phyloP scores from a whole-genome alignment of 2,888 invertebrate species.

The Eumacrocentrus americanus region DNA sequence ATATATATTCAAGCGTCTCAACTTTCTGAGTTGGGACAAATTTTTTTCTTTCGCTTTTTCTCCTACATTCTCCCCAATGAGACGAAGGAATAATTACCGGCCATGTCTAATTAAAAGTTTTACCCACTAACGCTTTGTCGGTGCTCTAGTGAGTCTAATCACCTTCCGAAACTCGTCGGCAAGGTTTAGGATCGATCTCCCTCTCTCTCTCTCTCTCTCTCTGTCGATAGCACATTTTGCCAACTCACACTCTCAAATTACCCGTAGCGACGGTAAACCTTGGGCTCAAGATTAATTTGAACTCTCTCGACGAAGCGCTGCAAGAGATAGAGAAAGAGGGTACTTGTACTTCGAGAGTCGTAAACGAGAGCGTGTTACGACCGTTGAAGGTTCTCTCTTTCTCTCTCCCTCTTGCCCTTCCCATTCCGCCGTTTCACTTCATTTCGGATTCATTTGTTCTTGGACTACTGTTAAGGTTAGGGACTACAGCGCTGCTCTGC shows the following conservation, averaged over 20 bases:
- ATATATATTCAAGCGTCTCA: too few species aligned
- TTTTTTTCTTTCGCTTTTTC: neutral
- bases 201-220: neutral
- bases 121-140: neutral
- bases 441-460: conserved; percentile 9
- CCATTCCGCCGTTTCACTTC: neutral
- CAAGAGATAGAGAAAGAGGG: neutral
- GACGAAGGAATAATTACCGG: conserved; percentile 5
- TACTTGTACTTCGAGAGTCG: conserved; percentile 32
- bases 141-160: conserved; percentile 2
- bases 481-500: too few species aligned
- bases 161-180: neutral
- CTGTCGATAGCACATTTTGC: neutral
- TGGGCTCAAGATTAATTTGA: conserved; percentile 39
- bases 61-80: neutral
- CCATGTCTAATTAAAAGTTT: conserved; percentile 19
- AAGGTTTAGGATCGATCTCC: neutral
- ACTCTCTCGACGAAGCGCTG: neutral
- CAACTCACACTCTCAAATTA: conserved; percentile 38
- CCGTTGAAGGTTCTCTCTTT: conserved; percentile 6
- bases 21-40: neutral
- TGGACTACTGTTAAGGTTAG: neutral
- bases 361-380: conserved; percentile 30
- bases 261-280: conserved; percentile 33
- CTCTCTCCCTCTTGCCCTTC: neutral